phyloP scores from a whole-genome alignment of 2,797 vertebrate genomes.

The Babyrousa celebensis region DNA sequence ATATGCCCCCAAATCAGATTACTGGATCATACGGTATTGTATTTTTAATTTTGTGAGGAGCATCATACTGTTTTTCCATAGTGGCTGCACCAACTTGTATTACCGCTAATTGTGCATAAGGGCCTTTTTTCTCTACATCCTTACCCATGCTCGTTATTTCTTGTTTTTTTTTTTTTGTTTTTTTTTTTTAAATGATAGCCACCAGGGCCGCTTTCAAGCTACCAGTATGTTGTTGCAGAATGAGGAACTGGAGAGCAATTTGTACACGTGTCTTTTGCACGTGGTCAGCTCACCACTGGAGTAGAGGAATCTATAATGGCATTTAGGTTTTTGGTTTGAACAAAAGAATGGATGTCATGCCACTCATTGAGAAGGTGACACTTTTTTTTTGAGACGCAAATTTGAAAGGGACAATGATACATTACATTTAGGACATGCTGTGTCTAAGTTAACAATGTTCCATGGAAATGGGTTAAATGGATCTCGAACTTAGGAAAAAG shows the following conservation, averaged over 20 bases:
- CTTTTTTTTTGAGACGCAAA: neutral
- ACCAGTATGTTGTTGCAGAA: neutral
- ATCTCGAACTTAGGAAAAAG: neutral
- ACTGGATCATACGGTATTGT: neutral
- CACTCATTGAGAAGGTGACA: neutral
- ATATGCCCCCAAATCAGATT: neutral
- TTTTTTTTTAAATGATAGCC: neutral
- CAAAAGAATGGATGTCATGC: neutral
- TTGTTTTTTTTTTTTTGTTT: neutral
- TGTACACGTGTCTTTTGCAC: neutral
- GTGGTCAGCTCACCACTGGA: neutral
- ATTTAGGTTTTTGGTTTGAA: slow-evolving; percentile 27
- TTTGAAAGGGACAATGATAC: neutral
- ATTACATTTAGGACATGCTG: neutral
- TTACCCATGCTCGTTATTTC: neutral
- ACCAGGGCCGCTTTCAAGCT: neutral
- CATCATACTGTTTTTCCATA: neutral
- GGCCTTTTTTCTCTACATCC: neutral
- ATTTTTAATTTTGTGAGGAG: neutral
- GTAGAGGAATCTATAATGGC: neutral
- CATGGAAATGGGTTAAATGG: neutral
- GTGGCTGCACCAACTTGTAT: neutral
- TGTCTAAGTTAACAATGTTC: neutral
- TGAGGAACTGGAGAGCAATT: neutral
- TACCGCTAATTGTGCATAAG: neutral